These are phyloP conservation scores for Oasisia sp. DNA, from an alignment of 2,888 invertebrate species.

Conservation along the genomic window DNA sequence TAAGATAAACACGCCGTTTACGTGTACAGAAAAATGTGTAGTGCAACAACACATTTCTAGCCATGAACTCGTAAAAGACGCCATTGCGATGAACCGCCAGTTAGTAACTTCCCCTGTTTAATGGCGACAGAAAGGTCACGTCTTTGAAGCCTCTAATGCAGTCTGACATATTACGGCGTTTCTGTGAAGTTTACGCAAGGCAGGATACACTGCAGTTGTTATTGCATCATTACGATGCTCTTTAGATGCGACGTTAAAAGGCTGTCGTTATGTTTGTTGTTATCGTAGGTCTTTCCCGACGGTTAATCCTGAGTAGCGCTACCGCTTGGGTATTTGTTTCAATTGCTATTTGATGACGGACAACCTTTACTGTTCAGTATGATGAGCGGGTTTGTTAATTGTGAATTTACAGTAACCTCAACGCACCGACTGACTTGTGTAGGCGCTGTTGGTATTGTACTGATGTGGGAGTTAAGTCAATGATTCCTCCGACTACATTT, in stretches of 20 bases:
- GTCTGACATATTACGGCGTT: not conserved
- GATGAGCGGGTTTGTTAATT: not conserved
- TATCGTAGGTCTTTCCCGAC: not conserved
- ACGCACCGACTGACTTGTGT: not conserved
- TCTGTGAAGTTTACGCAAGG: not conserved
- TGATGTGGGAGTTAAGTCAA: not conserved
- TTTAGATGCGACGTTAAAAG: not conserved
- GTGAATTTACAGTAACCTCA: not conserved
- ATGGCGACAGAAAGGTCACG: not conserved
- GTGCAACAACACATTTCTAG: not conserved
- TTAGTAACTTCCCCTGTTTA: not conserved
- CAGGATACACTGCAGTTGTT: not conserved
- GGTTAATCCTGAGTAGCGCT: not conserved
- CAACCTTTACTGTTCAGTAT: not conserved
- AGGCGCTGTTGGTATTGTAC: not conserved
- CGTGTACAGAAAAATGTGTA: not conserved
- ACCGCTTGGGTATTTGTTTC: not conserved
- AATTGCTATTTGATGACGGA: not conserved
- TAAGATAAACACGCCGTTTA: not conserved
- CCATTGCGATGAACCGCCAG: not conserved
- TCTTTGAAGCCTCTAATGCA: not conserved
- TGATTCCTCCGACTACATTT: not conserved
- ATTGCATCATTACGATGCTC: not conserved
- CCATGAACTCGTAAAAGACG: not conserved
- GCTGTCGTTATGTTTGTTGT: not conserved